These are phyloP conservation scores for Augochlora pura DNA, from an alignment of 1,140 invertebrate species.

Conservation along the genomic window DNA sequence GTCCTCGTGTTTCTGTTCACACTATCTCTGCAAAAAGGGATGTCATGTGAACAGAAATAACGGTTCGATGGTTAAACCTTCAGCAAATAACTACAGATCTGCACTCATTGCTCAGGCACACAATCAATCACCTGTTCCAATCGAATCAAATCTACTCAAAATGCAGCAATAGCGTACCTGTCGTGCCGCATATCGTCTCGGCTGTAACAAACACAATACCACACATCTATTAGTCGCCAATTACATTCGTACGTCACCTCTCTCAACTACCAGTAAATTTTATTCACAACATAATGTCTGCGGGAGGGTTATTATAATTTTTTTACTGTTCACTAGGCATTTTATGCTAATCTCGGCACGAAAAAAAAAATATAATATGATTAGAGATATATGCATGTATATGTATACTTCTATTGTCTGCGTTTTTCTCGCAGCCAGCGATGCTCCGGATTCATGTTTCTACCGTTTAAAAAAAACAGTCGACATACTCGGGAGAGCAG, in stretches of 20 bases:
- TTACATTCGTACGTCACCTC: conserved; percentile 54
- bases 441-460: conserved; percentile 4
- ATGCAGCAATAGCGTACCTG: conserved; percentile 81
- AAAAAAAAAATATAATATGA: no score
- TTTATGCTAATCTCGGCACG: conserved; percentile 26
- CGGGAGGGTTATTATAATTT: conserved; percentile 46
- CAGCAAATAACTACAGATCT: conserved; percentile 76
- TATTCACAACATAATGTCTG: conserved; percentile 55
- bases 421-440: conserved; percentile 18
- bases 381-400: neutral
- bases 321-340: conserved; percentile 57
- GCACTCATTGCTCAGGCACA: conserved; percentile 81
- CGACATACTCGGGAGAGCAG: conserved; percentile 62
- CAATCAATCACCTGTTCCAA: conserved; percentile 79
- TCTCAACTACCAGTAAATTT: conserved; percentile 65
- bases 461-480: conserved; percentile 26
- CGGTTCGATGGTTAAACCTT: conserved; percentile 71
- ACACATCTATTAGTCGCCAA: conserved; percentile 74
- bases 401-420: neutral
- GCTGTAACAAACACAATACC: conserved; percentile 79
- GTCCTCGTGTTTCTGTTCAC: conserved; percentile 81
- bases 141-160: conserved; percentile 79
- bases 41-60: conserved; percentile 81
- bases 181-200: conserved; percentile 81
- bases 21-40: conserved; percentile 81